Percentiles rank a stretch among this genome's conserved stretches.
Conservation (phyloP, 2,113 vertebrate genomes). For the Megalops atlanticus region DNA sequence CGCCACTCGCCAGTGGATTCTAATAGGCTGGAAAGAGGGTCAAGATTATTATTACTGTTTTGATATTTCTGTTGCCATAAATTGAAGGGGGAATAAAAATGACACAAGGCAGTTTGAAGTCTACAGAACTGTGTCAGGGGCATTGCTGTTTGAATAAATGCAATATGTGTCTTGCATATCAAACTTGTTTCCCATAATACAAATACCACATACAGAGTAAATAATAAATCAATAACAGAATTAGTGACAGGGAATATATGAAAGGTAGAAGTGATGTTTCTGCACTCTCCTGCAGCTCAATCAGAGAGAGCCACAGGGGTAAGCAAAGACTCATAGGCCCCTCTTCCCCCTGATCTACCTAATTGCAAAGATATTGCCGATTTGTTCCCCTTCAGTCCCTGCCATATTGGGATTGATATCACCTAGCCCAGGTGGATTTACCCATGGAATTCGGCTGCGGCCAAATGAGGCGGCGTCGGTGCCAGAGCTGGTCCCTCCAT, state of each 20-base stretch:
- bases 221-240: conserved; percentile 29
- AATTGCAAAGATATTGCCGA: neutral
- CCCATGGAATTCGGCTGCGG: neutral
- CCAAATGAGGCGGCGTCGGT: neutral
- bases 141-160: conserved; percentile 46
- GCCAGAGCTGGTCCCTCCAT: neutral
- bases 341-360: neutral
- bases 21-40: conserved; percentile 30
- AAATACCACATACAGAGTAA: conserved; percentile 37
- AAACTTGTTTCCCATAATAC: conserved; percentile 42
- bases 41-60: conserved; percentile 53
- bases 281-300: neutral
- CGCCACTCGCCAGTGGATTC: conserved; percentile 38
- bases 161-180: conserved; percentile 42
- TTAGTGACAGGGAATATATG: neutral
- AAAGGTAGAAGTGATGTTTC: too few relatives aligned
- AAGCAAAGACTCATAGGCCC: neutral
- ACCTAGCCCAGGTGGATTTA: conserved; percentile 11
- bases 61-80: conserved; percentile 68
- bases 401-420: neutral
- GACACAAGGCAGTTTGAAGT: conserved; percentile 55
- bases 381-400: neutral
- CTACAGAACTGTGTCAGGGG: conserved; percentile 44
- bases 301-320: too few relatives aligned
- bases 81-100: conserved; percentile 50